Conservation (phyloP, 2,113 vertebrate genomes). For the Phrynosoma blainvillii region DNA sequence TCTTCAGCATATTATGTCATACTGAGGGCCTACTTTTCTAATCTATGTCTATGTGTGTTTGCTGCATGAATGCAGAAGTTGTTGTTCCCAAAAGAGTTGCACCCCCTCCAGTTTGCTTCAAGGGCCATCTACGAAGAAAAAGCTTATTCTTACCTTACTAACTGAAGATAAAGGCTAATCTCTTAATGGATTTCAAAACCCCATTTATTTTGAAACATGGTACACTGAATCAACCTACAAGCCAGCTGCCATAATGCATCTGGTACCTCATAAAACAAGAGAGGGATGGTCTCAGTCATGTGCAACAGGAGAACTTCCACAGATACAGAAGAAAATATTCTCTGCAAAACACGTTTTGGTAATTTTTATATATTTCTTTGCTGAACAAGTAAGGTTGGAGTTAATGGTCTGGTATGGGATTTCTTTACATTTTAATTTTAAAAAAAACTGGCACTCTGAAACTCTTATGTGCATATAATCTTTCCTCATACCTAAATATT, state of each 20-base stretch:
- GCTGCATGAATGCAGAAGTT: conserved; percentile 37
- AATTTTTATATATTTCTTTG: conserved; percentile 9
- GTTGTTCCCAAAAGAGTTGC: conserved; percentile 18
- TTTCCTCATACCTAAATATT: conserved; percentile 9
- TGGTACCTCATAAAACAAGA: conserved; percentile 45
- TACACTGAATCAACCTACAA: neutral
- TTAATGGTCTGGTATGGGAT: neutral
- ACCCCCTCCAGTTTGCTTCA: conserved; percentile 7
- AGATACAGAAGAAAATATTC: conserved; percentile 15
- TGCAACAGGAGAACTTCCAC: conserved; percentile 30
- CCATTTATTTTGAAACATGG: conserved; percentile 42
- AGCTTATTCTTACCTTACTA: conserved; percentile 37
- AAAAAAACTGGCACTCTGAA: neutral
- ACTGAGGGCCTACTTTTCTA: neutral
- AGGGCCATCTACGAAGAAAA: conserved; percentile 30
- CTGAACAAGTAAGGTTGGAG: neutral
- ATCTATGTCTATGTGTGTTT: too few relatives aligned
- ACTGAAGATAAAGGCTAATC: conserved; percentile 13
- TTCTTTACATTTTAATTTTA: too few relatives aligned
- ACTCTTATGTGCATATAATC: conserved; percentile 30
- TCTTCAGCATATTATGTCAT: neutral
- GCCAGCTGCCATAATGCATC: conserved; percentile 45
- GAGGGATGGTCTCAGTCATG: conserved; percentile 20
- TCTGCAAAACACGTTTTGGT: neutral
- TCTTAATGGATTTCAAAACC: conserved; percentile 50